Evolutionary conservation across 2,797 vertebrate genomes (phyloP).

Genomic region (Acrossocheilus fasciatus): DNA sequence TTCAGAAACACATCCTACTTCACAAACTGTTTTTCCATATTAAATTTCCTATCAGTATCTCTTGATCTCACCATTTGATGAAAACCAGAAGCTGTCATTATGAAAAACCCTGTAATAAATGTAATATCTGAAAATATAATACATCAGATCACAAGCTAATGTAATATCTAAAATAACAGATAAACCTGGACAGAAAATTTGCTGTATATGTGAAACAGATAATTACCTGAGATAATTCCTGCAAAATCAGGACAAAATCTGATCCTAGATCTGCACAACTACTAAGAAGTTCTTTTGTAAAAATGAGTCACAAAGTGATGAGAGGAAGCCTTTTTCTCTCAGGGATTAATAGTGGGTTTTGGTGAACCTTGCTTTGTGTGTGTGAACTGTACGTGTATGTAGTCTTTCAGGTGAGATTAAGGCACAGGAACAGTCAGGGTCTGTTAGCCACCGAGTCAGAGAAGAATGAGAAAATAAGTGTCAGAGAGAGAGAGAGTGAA

Average conservation of each 20-base stretch:
- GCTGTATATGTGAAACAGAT: not conserved
- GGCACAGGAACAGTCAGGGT: constrained; percentile 22
- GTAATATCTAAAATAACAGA: not conserved
- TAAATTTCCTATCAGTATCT: not conserved
- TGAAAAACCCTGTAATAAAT: not conserved
- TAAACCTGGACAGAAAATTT: not conserved
- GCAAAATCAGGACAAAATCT: not conserved
- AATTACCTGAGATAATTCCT: not conserved
- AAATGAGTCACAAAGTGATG: constrained; percentile 40
- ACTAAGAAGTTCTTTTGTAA: constrained; percentile 4
- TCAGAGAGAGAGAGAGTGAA: not conserved
- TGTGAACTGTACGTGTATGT: constrained; percentile 37
- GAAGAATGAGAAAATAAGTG: constrained; percentile 26
- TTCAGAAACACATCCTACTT: not conserved
- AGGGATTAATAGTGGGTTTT: constrained; percentile 18
- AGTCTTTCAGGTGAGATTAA: constrained; percentile 48
- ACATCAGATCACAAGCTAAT: not conserved
- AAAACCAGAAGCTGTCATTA: not conserved
- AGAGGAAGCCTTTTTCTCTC: constrained; percentile 37
- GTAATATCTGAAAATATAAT: not conserved
- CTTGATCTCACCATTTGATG: not conserved
- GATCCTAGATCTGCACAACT: constrained; percentile 16
- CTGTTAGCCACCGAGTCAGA: constrained; percentile 22
- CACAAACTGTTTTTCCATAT: not conserved
- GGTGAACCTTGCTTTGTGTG: constrained; percentile 32